Base-by-base conservation (phyloP, 64 coral and sea anemone genomes). In the Dendrophyllia cribrosa region DNA sequence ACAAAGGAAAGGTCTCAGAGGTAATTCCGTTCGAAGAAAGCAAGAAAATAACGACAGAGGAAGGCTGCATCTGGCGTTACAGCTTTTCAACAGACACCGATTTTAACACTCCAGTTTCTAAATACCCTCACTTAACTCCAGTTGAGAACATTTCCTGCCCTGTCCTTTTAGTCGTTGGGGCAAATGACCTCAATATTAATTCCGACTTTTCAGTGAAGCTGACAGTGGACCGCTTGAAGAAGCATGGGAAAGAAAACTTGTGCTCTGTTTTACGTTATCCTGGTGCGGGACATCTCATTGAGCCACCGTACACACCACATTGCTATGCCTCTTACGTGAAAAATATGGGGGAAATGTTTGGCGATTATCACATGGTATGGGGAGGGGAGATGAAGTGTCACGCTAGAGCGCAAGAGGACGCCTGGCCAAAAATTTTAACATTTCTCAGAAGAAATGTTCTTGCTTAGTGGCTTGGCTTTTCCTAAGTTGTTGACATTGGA, bases 201-300 rank as follows among this genome's bases (percentile, higher is more conserved):
- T 9, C 82, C 51, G 88, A 86, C 13, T 82, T 58, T 58, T 58
- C 82, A 14, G 79, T 72, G 11, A 26, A 71, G 9, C 66, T 83
- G 44, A 91, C 90, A 15, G 9, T 62, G 47, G n/a, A 95, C 50
- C 76, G 93, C 26, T 69, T 95, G 72, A 49, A 86, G 58, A 58
- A 14, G n/a, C 55, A 89, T 15, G 88, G 79, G 22, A 95, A 86
- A 43, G 88, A 85, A 62, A 58, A 73, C n/a, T 60, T 71, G 81
- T 89, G 79, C 44, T 77, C 88, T 7, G 17, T 86, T 9, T 24
- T 95, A 19, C 77, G 73, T 67, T 95, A 90, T 58, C 79, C 76
- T 17, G 88, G 79, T 23, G 93, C 93, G 4, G 93, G 93, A 23
- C 93, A 95, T 72, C 68, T 95, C 48, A 95, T 94, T 17, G 92